Conservation (phyloP, 2,888 invertebrate species). For the Drosophila lutescens region DNA sequence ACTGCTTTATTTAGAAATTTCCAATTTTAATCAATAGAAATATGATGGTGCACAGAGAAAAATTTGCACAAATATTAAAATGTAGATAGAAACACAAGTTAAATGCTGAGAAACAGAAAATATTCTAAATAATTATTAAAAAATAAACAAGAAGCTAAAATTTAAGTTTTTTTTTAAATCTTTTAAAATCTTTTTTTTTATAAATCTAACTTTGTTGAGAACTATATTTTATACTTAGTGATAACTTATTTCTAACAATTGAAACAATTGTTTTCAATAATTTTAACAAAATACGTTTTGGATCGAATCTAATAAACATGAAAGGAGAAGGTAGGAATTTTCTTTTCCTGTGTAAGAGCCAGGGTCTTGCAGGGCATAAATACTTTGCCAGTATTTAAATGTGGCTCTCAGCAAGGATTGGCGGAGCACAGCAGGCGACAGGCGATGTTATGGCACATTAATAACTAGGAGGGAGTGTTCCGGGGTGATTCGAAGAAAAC, state of each 20-base stretch:
- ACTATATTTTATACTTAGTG: too few relatives aligned
- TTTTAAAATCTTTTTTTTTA: too few relatives aligned
- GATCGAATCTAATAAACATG: too few relatives aligned
- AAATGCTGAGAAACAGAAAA: neutral
- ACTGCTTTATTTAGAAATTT: conserved; percentile 16
- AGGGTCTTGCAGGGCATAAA: conserved; percentile 15
- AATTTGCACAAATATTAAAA: too few relatives aligned
- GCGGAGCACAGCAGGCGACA: neutral
- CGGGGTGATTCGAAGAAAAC: conserved; percentile 19
- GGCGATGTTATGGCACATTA: conserved; percentile 66
- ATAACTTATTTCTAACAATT: too few relatives aligned
- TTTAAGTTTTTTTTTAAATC: too few relatives aligned
- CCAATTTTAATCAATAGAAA: conserved; percentile 11
- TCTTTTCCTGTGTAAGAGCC: neutral
- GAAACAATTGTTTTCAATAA: too few relatives aligned
- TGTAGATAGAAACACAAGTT: neutral
- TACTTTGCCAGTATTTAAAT: conserved; percentile 47
- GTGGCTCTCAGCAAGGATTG: conserved; percentile 22
- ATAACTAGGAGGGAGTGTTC: conserved; percentile 47
- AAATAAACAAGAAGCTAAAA: too few relatives aligned
- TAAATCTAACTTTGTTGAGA: too few relatives aligned
- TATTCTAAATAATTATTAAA: too few relatives aligned
- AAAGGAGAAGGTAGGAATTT: too few relatives aligned
- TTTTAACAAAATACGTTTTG: too few relatives aligned
- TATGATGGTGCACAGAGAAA: conserved; percentile 3